These are phyloP conservation scores for Palythoa caribaeorum DNA, from an alignment of 92 coral and sea anemone species.

Conservation along the genomic window DNA sequence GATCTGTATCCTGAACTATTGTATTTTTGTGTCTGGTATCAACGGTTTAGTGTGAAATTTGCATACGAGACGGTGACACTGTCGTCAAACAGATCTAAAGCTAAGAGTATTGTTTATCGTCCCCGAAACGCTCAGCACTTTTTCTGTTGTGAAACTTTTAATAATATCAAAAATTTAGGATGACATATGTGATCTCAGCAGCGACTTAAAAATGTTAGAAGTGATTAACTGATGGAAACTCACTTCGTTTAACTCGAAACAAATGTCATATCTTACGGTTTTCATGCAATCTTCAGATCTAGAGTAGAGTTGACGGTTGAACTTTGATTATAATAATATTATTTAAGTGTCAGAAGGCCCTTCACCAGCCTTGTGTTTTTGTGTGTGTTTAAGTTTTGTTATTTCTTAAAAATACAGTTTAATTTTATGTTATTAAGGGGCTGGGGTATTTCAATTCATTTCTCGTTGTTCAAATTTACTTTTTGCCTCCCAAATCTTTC, in stretches of 20 bases:
- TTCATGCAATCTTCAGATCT: no score
- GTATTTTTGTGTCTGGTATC: background rate
- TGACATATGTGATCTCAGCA: background rate
- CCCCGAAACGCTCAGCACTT: background rate
- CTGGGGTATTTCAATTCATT: no score
- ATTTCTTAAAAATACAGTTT: no score
- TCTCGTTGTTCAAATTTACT: no score
- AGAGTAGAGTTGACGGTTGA: background rate
- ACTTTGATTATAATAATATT: background rate
- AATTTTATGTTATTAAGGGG: no score
- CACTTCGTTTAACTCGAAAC: background rate
- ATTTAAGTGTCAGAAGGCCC: no score
- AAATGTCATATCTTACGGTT: background rate
- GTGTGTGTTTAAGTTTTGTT: no score
- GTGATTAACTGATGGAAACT: background rate
- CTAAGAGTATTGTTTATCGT: background rate
- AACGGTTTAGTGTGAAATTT: background rate
- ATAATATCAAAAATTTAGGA: background rate
- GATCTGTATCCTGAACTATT: slow-evolving; percentile 81
- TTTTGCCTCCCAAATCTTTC: no score
- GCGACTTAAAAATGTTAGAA: background rate
- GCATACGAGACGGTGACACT: background rate
- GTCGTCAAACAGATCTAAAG: background rate
- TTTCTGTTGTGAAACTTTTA: background rate
- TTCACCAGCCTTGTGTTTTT: no score